These are phyloP conservation scores for Macrotus californicus DNA, from an alignment of 2,113 vertebrate species.

Conservation along the genomic window DNA sequence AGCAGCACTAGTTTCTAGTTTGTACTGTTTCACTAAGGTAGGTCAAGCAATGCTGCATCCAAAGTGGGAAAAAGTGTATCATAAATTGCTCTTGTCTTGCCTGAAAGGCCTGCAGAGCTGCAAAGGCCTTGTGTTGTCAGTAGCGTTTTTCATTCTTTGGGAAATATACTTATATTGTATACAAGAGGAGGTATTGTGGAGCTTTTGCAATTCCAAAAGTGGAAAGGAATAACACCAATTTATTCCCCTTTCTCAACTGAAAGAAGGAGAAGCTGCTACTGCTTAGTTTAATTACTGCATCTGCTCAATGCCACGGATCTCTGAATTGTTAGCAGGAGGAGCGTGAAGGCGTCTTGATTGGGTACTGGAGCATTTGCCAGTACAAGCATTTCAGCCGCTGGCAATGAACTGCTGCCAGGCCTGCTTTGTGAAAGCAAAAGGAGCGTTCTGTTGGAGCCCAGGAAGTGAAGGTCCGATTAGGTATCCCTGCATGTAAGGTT, in stretches of 20 bases:
- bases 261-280: not conserved
- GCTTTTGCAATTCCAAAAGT: constrained; percentile 22
- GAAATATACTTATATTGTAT: not conserved
- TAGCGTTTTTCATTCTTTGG: constrained; percentile 34
- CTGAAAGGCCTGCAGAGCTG: not conserved
- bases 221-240: not conserved
- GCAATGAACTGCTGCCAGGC: not conserved
- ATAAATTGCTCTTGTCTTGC: constrained; percentile 38
- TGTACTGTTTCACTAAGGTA: constrained; percentile 46
- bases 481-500: not conserved
- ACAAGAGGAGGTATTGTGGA: not conserved
- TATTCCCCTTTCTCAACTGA: not conserved
- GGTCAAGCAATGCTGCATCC: constrained; percentile 19
- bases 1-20: constrained; percentile 25
- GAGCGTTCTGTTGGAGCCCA: not conserved
- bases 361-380: not conserved
- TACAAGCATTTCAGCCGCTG: not conserved
- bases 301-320: not conserved
- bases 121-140: not conserved
- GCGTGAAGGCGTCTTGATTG: constrained; percentile 5
- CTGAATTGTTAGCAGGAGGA: constrained; percentile 25
- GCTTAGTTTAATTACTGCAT: not conserved
- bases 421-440: not conserved
- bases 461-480: constrained; percentile 28
- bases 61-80: not conserved